phyloP scores from a whole-genome alignment of 2,797 vertebrate genomes.

The Gila robusta region DNA sequence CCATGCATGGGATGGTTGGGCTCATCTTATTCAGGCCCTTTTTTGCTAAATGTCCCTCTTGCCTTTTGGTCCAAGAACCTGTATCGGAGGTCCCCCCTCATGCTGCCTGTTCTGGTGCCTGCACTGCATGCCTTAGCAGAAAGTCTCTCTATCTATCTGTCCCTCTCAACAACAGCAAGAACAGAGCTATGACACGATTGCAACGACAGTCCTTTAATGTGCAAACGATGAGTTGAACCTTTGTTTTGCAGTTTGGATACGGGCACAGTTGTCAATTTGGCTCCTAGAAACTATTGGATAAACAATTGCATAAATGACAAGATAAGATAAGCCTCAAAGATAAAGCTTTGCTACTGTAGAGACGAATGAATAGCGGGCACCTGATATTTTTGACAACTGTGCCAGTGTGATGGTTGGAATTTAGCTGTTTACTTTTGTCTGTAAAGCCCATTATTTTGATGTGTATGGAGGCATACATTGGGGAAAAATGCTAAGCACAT shows the following conservation, averaged over 20 bases:
- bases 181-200: conserved; percentile 61
- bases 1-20: conserved; percentile 66
- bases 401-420: conserved; percentile 57
- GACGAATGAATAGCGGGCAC: conserved; percentile 19
- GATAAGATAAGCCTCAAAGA: conserved; percentile 34
- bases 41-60: conserved; percentile 71
- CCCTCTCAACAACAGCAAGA: conserved; percentile 65
- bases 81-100: conserved; percentile 71
- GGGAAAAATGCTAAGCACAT: conserved; percentile 63
- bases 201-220: conserved; percentile 44
- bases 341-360: conserved; percentile 25
- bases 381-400: conserved; percentile 61
- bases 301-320: conserved; percentile 37
- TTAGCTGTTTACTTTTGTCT: conserved; percentile 54
- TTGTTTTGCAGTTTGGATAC: conserved; percentile 55
- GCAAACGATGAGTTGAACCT: conserved; percentile 44
- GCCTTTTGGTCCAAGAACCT: conserved; percentile 62
- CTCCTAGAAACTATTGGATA: conserved; percentile 23
- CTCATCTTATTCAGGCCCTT: conserved; percentile 70
- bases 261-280: conserved; percentile 63
- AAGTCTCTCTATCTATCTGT: conserved; percentile 69
- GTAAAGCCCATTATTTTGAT: conserved; percentile 59
- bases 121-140: conserved; percentile 82
- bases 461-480: conserved; percentile 56
- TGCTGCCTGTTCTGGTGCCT: conserved; percentile 84